Base-by-base conservation (phyloP, 2,113 vertebrate genomes). In the Paraplagusia blochii region DNA sequence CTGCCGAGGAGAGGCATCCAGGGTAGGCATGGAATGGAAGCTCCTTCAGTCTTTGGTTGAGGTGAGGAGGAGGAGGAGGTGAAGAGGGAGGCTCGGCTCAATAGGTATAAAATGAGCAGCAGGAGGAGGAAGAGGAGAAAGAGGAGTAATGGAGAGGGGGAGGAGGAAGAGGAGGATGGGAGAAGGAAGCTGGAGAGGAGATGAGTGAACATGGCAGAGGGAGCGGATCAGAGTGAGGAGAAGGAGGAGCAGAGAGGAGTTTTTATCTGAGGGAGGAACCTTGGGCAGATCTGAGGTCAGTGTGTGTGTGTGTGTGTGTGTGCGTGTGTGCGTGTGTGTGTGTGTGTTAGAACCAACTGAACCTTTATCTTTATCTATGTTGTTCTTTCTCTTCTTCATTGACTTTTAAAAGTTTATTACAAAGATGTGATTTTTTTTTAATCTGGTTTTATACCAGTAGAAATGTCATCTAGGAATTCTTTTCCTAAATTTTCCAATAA, bases 1-100 rank as follows among this genome's bases (percentile, higher is more conserved):
- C 90, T 92, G 17, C 91, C 91, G 69, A 91, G 54, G 2, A 88
- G 1, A 0, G 90, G 91, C 43, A 92, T 19, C 1, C 59, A 6
- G 0, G 90, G 89, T 38, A 91, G 82, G 59, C 87, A 77, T 4
- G 90, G 88, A 42, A 90, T 11, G 44, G 69, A 47, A 15, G 7
- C 3, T 40, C 38, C 22, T 29, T 2, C 22, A 29, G 22, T 29
- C 3, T 29, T 29, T 29, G 22, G 22, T 29, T 4, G 22, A 29
- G 38, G 13, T 11, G 13, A 15, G 14, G 22, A 34, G 19, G 3
- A 13, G 19, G 46, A 14, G 46, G 19, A n/a, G 46, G 7, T 9
- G 45, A 47, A 13, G 46, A 48, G 2, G 19, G 3, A 29, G 11
- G 3, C 11, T 4, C 42, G 15, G 5, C 4, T 0, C 11, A 42